Percentiles rank a stretch among this genome's conserved stretches.
phyloP scores from a whole-genome alignment of 92 coral and sea anemone genomes.

The Isaurus tuberculatus region DNA sequence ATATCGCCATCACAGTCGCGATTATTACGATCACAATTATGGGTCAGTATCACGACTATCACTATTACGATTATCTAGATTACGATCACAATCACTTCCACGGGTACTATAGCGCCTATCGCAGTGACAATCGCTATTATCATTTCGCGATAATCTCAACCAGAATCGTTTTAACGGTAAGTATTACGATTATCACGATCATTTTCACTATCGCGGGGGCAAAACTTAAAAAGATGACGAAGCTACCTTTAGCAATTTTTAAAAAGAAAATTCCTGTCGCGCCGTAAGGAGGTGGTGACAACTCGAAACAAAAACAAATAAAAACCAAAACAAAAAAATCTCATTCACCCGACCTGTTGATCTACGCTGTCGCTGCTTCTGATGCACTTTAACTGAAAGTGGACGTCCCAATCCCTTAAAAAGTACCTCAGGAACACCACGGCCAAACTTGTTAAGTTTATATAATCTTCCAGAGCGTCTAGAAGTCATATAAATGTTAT shows the following conservation, averaged over 20 bases:
- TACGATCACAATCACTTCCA: not conserved
- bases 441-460: slow-evolving; percentile 83
- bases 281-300: not conserved
- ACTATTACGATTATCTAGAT: not conserved
- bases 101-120: not conserved
- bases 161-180: too few species aligned
- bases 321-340: too few species aligned
- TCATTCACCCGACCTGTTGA: slow-evolving; percentile 52
- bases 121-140: too few species aligned
- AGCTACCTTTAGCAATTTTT: too few species aligned
- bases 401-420: slow-evolving; percentile 69
- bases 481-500: slow-evolving; percentile 67
- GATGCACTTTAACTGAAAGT: slow-evolving; percentile 74
- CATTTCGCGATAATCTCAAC: too few species aligned
- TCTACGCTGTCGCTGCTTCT: slow-evolving; percentile 71
- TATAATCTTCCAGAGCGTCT: slow-evolving; percentile 66
- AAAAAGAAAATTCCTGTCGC: not conserved
- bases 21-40: not conserved
- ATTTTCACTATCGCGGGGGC: too few species aligned
- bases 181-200: too few species aligned
- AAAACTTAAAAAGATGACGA: too few species aligned
- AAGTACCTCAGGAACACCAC: slow-evolving; percentile 61
- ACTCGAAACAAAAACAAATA: not conserved
- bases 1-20: not conserved
- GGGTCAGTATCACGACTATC: not conserved